Evolutionary conservation across 2,888 invertebrate genomes (phyloP).

Genomic region (Napeogenes inachia): DNA sequence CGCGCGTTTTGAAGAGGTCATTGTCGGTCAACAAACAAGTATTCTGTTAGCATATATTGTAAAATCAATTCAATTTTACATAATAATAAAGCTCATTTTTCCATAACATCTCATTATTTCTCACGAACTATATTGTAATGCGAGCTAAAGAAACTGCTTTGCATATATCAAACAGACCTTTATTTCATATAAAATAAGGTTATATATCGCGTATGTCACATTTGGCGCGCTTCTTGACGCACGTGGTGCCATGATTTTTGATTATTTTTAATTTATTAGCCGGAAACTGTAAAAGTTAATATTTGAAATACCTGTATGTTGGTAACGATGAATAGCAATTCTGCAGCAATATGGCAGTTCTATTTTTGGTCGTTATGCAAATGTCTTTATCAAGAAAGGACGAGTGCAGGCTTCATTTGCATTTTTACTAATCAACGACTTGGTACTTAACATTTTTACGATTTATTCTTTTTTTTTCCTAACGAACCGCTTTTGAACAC

Average conservation of each 20-base stretch:
- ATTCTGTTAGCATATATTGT: slow-evolving; percentile 33
- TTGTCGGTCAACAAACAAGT: slow-evolving; percentile 69
- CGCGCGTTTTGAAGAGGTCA: slow-evolving; percentile 61
- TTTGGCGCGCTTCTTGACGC: slow-evolving; percentile 35
- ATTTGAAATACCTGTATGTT: no score
- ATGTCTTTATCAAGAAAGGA: no score
- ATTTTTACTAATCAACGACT: no score
- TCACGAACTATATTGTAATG: slow-evolving; percentile 39
- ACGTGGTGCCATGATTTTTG: slow-evolving; percentile 22
- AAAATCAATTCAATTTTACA: slow-evolving; percentile 13
- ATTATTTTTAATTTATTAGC: slow-evolving; percentile 1
- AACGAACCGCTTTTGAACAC: no score
- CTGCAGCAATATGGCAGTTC: no score
- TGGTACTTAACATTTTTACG: no score
- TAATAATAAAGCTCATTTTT: slow-evolving; percentile 24
- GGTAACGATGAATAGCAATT: no score
- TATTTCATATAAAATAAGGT: background rate
- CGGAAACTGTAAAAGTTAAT: background rate
- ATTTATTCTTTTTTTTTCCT: no score
- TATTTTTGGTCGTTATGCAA: no score
- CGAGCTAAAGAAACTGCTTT: slow-evolving; percentile 20
- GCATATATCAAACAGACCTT: slow-evolving; percentile 16
- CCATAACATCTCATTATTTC: slow-evolving; percentile 26
- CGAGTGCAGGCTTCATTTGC: no score
- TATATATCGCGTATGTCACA: slow-evolving; percentile 1